A percentile compares a stretch with the other conserved stretches of the same genome.
These are phyloP conservation scores for Brachyptera risi DNA, from an alignment of 2,888 invertebrate genomes.

Conservation along the genomic window DNA sequence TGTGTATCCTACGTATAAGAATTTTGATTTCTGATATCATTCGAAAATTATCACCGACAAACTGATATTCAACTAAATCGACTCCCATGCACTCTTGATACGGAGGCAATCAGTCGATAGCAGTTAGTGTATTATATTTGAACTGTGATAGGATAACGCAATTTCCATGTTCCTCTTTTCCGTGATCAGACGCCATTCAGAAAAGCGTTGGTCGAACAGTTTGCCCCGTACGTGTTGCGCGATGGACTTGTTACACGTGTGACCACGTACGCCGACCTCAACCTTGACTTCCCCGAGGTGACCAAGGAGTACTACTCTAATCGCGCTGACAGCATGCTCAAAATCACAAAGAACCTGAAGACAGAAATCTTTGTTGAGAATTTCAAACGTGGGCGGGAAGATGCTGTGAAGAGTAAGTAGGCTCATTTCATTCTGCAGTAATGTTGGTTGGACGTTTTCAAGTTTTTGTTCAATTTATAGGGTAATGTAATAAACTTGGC, in stretches of 20 bases:
- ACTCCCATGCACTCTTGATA: too few species aligned
- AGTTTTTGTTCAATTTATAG: too few species aligned
- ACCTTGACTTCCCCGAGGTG: conserved; percentile 46
- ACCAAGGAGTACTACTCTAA: conserved; percentile 61
- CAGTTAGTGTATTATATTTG: too few species aligned
- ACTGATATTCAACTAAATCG: too few species aligned
- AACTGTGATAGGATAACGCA: too few species aligned
- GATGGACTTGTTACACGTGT: conserved; percentile 69
- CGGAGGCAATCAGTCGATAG: too few species aligned
- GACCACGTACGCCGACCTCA: conserved; percentile 57
- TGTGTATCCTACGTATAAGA: too few species aligned
- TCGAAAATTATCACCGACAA: too few species aligned
- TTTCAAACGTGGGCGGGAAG: conserved; percentile 63
- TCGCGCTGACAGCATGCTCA: conserved; percentile 59
- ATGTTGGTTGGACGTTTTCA: too few species aligned
- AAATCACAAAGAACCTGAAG: conserved; percentile 51
- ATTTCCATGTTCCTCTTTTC: not conserved
- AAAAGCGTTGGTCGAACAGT: conserved; percentile 57
- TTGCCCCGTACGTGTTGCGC: conserved; percentile 66
- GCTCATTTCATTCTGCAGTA: not conserved
- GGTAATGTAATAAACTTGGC: too few species aligned
- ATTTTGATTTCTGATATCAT: too few species aligned
- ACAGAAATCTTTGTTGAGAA: conserved; percentile 54
- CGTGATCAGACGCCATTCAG: not conserved
- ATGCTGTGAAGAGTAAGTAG: conserved; percentile 61